Evolutionary conservation across 2,113 vertebrate species (phyloP).

Genomic region (Felis catus): F.catus_Fca126_mat1.0 CM031422.1:15365501-15366000

Average conservation of each 20-base stretch:
- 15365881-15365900: neutral
- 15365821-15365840: neutral
- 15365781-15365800: neutral
- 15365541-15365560: too few relatives aligned
- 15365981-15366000: neutral
- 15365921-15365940: neutral
- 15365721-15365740: neutral
- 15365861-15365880: accelerated
- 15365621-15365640: neutral
- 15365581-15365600: neutral
- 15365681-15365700: neutral
- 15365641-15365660: neutral
- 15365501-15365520: too few relatives aligned
- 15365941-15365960: neutral
- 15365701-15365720: neutral
- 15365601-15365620: neutral
- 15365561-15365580: neutral
- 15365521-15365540: neutral
- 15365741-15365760: neutral
- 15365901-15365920: neutral
- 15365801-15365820: neutral
- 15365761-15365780: neutral
- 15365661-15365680: neutral
- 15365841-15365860: neutral
- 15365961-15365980: neutral